Conservation (phyloP, 1,140 invertebrate species). For the Drosophila mojavensis region DNA sequence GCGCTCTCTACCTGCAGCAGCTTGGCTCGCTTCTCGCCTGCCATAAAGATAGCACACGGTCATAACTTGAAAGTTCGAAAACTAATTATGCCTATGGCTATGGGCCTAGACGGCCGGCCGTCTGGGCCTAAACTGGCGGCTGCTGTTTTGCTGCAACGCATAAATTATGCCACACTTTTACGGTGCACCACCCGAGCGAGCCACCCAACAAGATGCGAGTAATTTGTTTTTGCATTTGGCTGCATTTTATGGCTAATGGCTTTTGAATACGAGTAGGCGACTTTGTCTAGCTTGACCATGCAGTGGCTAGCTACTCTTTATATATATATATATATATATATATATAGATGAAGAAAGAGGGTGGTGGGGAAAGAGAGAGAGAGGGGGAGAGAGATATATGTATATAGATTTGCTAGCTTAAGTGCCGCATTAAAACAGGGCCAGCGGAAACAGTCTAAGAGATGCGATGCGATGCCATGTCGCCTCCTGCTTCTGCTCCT, state of each 20-base stretch:
- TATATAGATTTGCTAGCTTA: constrained; percentile 71
- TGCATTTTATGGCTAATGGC: constrained; percentile 81
- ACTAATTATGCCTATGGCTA: constrained; percentile 78
- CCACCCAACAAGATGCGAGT: constrained; percentile 22
- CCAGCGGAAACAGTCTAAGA: constrained; percentile 33
- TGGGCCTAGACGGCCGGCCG: constrained; percentile 35
- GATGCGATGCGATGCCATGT: background rate
- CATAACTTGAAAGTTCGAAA: constrained; percentile 83
- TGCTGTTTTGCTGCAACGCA: constrained; percentile 61
- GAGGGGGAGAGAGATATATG: constrained; percentile 15
- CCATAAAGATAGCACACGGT: constrained; percentile 73
- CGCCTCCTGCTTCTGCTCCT: background rate
- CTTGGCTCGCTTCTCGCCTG: constrained; percentile 33
- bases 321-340: constrained; percentile 23
- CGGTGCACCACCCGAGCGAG: constrained; percentile 4
- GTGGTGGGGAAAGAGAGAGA: constrained; percentile 2
- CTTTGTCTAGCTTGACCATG: constrained; percentile 23
- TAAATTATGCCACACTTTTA: constrained; percentile 68
- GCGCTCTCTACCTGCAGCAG: constrained; percentile 7
- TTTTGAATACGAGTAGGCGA: constrained; percentile 73
- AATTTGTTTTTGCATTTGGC: constrained; percentile 70
- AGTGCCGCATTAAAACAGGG: constrained; percentile 76
- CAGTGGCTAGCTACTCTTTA: background rate
- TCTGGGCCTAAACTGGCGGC: constrained; percentile 12
- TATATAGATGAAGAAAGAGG: constrained; percentile 14